A percentile compares a stretch with the other conserved stretches of the same genome.
Conservation (phyloP, 2,113 vertebrate species). For the Callospermophilus lateralis region DNA sequence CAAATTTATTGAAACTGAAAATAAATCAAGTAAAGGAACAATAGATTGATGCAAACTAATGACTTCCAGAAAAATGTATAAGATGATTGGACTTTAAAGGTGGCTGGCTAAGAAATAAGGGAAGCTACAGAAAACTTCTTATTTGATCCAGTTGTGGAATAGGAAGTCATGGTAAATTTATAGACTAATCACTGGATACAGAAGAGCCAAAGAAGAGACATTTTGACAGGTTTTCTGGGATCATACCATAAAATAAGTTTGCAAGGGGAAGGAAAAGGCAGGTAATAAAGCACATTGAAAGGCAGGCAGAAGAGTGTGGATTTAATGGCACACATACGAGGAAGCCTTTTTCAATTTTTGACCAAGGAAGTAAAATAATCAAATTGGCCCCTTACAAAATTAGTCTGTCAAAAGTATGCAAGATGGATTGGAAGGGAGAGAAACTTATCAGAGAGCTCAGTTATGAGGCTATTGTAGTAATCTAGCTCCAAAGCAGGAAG, state of each 20-base stretch:
- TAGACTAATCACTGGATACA: background rate
- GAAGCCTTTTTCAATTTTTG: conserved; percentile 58
- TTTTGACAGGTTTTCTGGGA: conserved; percentile 43
- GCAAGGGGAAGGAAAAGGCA: background rate
- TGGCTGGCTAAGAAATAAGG: background rate
- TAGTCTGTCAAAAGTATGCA: conserved; percentile 63
- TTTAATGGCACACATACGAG: conserved; percentile 60
- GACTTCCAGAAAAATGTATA: background rate
- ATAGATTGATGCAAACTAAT: background rate
- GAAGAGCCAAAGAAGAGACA: conserved; percentile 28
- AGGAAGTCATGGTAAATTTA: background rate
- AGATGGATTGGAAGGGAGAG: conserved; percentile 41
- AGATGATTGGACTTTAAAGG: background rate
- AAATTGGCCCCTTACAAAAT: conserved; percentile 67
- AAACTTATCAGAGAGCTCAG: background rate
- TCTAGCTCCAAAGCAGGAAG: background rate
- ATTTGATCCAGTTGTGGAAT: background rate
- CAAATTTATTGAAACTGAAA: background rate
- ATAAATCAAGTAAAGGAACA: background rate
- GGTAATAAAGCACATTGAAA: conserved; percentile 44
- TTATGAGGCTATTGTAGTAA: background rate
- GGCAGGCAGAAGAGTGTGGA: background rate
- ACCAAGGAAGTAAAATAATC: conserved; percentile 50
- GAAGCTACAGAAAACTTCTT: background rate
- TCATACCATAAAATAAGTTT: conserved; percentile 63